Percentiles rank a stretch among this genome's conserved stretches.
phyloP scores from a whole-genome alignment of 2,113 vertebrate genomes.

The Sula dactylatra region DNA sequence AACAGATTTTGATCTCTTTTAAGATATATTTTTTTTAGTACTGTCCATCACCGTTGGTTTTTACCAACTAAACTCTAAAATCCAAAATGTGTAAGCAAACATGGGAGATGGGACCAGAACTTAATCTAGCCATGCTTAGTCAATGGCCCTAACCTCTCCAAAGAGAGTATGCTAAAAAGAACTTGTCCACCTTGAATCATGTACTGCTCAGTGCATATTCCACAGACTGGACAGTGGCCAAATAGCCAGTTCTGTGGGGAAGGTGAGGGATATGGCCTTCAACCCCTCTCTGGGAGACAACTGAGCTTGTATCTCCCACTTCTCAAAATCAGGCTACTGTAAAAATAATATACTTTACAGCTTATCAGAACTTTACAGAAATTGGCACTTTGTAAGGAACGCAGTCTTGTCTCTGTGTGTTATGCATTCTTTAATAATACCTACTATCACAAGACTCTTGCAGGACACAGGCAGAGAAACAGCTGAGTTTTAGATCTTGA shows the following conservation, averaged over 20 bases:
- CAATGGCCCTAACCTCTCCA: background rate
- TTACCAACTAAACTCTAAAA: background rate
- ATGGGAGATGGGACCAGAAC: background rate
- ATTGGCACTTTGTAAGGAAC: background rate
- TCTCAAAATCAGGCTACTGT: background rate
- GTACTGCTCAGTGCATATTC: background rate
- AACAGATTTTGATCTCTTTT: background rate
- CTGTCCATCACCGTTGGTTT: background rate
- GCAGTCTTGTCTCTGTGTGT: background rate
- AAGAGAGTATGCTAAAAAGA: background rate
- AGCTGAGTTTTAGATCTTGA: background rate
- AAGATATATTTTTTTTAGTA: background rate
- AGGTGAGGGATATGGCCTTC: background rate
- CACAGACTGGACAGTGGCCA: background rate
- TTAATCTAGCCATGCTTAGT: background rate
- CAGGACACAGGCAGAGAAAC: background rate
- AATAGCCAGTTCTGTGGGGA: background rate
- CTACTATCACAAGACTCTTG: background rate
- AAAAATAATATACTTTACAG: background rate
- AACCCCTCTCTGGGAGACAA: background rate
- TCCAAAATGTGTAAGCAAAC: fast-evolving
- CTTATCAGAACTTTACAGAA: background rate
- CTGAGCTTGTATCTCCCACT: background rate
- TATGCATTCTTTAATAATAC: background rate
- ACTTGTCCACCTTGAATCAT: background rate